Evolutionary conservation across 2,888 invertebrate species (phyloP), one percentile per base, ranked within the genome.

Genomic region (Phrixothrix hirtus): DNA sequence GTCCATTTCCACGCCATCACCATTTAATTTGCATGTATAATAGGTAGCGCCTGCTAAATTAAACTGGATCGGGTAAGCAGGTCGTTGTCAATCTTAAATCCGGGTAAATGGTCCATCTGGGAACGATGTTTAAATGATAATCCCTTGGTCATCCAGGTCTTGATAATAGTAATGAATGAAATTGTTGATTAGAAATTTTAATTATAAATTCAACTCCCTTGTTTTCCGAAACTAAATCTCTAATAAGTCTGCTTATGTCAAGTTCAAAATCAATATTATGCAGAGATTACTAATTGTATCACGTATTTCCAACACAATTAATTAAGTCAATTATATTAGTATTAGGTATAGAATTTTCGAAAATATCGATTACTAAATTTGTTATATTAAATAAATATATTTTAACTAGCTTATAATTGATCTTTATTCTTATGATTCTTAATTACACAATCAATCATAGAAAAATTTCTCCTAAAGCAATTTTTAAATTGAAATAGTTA

Each of bases 151-250:
- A 66, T 60, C 59, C 61, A 58, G 62, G 64, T 69, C 64, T 62
- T 39, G 50, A 30, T 56, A 52, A 71, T 69, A 70, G 62, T 65
- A 68, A 69, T 69, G 70, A 74, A 74, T 73, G 70, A 69, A 69
- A 68, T 70, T 72, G 73, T 72, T 74, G 74, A 74, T 75, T 74
- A 70, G 71, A 70, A 71, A 69, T 74, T 75, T 74, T 74, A 74
- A 74, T 74, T 74, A 74, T 68, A 65, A 59, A 62, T 60, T 21
- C 21, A 7, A 3, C 21, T 21, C 54, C 58, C 58, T 56, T 45
- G 49, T 48, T 44, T n/a, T 36, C 29, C 17, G 5, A 36, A 29
- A 26, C 16, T 27, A 27, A 14, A 44, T 44, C 27, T 26, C 3
- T 13, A n/a, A 11, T 12, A 14, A 30, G 26, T 31, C 17, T 26